phyloP scores from a whole-genome alignment of 1,140 invertebrate species.

The Atta colombica region DNA sequence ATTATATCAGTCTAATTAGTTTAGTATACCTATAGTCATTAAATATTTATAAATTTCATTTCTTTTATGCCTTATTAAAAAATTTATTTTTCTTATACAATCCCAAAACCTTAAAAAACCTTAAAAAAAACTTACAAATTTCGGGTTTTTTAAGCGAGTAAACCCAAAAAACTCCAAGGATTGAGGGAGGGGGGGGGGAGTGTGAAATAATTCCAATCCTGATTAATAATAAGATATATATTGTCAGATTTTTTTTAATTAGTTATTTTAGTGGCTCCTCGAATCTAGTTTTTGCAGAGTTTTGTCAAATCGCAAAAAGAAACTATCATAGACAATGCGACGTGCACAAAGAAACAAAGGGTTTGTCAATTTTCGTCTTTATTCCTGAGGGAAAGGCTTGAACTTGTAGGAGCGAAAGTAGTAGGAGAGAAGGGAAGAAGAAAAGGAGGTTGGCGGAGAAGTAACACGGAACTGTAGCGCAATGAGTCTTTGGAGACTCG shows the following conservation, averaged over 20 bases:
- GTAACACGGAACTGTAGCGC: conserved; percentile 53
- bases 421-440: not conserved
- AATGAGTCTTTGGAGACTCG: conserved; percentile 68
- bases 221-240: not conserved
- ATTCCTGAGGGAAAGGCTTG: conserved; percentile 54
- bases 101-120: too few relatives aligned
- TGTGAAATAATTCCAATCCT: too few relatives aligned
- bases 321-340: conserved; percentile 13
- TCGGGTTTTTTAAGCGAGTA: too few relatives aligned
- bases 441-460: conserved; percentile 27
- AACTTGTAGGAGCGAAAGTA: conserved; percentile 26
- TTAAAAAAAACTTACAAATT: too few relatives aligned
- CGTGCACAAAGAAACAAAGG: conserved; percentile 33
- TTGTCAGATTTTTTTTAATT: conserved; percentile 1
- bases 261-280: not conserved
- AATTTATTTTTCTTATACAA: too few relatives aligned
- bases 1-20: too few relatives aligned
- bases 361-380: conserved; percentile 75
- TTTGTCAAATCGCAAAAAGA: conserved; percentile 26
- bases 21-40: too few relatives aligned
- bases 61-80: too few relatives aligned
- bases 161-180: too few relatives aligned
- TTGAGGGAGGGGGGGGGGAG: too few relatives aligned
- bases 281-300: conserved; percentile 24
- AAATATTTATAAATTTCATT: too few relatives aligned